Percentiles rank a stretch among this genome's conserved stretches.
These are phyloP conservation scores for Microctenopoma lineatum DNA, from an alignment of 2,797 vertebrate species.

Conservation along the genomic window DNA sequence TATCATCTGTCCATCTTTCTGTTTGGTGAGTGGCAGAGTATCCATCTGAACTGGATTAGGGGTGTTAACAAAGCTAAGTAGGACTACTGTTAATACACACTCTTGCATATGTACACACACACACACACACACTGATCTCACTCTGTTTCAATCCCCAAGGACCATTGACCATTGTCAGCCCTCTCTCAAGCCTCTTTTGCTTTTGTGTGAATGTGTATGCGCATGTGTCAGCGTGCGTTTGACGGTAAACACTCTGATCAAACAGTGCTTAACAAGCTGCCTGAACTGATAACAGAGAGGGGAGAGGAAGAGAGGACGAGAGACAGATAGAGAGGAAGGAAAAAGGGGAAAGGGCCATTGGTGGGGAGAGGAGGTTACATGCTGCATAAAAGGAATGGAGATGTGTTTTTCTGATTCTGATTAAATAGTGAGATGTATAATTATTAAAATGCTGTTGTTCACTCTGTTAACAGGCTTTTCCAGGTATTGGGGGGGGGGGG, in stretches of 20 bases:
- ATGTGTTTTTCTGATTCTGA: constrained; percentile 45
- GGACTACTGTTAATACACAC: constrained; percentile 70
- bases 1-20: constrained; percentile 54
- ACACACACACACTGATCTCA: constrained; percentile 45
- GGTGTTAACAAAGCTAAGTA: constrained; percentile 78
- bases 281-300: constrained; percentile 83
- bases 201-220: constrained; percentile 48
- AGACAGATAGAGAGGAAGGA: constrained; percentile 72
- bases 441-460: constrained; percentile 3
- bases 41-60: constrained; percentile 80
- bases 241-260: constrained; percentile 86
- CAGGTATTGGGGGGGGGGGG: constrained; percentile 15
- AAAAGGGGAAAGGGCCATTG: constrained; percentile 51
- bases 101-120: constrained; percentile 15
- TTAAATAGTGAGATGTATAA: constrained; percentile 29
- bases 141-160: constrained; percentile 74
- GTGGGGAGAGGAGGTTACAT: constrained; percentile 50
- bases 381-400: constrained; percentile 19
- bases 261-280: constrained; percentile 87
- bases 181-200: constrained; percentile 77
- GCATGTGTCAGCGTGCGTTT: constrained; percentile 65
- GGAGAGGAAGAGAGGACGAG: constrained; percentile 65
- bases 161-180: constrained; percentile 82
- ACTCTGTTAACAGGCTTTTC: constrained; percentile 29
- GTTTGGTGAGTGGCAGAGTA: constrained; percentile 60